Conservation (phyloP, 2,888 invertebrate genomes). For the Anthrax anthrax region DNA sequence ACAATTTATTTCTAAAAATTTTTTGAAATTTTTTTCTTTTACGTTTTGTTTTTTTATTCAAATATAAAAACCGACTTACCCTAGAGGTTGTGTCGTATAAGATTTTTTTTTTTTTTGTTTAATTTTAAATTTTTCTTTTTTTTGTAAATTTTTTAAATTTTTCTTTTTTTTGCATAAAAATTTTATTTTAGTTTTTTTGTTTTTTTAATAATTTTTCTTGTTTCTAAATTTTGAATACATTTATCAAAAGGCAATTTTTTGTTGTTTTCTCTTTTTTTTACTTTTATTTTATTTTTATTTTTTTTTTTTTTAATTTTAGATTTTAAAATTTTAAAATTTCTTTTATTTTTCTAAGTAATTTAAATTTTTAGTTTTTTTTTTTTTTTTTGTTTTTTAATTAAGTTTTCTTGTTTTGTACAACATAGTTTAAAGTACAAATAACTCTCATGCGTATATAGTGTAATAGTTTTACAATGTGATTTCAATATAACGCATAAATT, state of each 20-base stretch:
- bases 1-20: too few relatives aligned
- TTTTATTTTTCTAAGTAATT: conserved; percentile 7
- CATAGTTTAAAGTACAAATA: too few relatives aligned
- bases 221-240: conserved; percentile 11
- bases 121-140: background rate
- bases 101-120: conserved; percentile 1
- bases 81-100: conserved; percentile 12
- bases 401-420: background rate
- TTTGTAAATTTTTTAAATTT: conserved; percentile 8
- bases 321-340: conserved; percentile 5
- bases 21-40: background rate
- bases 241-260: conserved; percentile 11
- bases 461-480: too few relatives aligned
- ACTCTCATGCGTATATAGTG: too few relatives aligned
- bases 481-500: too few relatives aligned
- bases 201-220: background rate
- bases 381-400: background rate
- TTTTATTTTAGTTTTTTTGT: conserved; percentile 2
- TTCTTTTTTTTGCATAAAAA: conserved; percentile 1
- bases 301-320: conserved; percentile 3
- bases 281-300: background rate
- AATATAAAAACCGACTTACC: conserved; percentile 10
- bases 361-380: background rate
- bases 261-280: conserved; percentile 4
- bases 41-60: conserved; percentile 1